These are phyloP conservation scores for Trichomalopsis sarcophagae DNA, from an alignment of 1,140 invertebrate species.

Conservation along the genomic window DNA sequence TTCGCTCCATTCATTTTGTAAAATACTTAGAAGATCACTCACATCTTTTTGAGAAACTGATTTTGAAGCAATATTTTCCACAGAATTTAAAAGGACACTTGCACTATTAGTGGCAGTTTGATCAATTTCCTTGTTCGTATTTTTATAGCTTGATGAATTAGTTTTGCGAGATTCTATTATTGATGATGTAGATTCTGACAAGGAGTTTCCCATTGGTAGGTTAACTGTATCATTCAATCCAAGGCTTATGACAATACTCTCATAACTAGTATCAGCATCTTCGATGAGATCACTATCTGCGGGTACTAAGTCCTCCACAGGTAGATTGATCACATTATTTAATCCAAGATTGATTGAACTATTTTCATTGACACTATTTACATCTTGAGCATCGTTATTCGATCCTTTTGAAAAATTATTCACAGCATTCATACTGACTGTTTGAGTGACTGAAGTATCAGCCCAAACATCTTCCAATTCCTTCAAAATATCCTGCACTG, in stretches of 20 bases:
- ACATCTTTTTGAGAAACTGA: constrained; percentile 56
- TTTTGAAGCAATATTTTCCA: constrained; percentile 43
- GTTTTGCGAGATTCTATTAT: neutral
- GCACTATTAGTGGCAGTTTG: neutral
- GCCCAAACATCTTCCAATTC: neutral
- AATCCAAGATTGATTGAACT: neutral
- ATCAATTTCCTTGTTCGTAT: neutral
- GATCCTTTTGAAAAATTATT: neutral
- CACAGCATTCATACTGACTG: neutral
- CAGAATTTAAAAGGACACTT: constrained; percentile 44
- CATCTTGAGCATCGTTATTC: neutral
- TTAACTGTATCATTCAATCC: neutral
- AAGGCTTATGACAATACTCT: neutral
- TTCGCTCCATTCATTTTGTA: constrained; percentile 69
- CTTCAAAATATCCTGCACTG: neutral
- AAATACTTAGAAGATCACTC: constrained; percentile 62
- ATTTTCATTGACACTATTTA: neutral
- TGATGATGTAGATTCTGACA: neutral
- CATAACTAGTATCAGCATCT: neutral
- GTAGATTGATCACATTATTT: no score
- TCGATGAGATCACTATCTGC: neutral
- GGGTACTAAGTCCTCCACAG: no score
- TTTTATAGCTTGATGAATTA: neutral
- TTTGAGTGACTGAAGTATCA: neutral
- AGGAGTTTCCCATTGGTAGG: neutral